Base-by-base conservation (phyloP, 30 jellyfish, hydroid and myxozoan species). In the Hydractinia echinata region DNA sequence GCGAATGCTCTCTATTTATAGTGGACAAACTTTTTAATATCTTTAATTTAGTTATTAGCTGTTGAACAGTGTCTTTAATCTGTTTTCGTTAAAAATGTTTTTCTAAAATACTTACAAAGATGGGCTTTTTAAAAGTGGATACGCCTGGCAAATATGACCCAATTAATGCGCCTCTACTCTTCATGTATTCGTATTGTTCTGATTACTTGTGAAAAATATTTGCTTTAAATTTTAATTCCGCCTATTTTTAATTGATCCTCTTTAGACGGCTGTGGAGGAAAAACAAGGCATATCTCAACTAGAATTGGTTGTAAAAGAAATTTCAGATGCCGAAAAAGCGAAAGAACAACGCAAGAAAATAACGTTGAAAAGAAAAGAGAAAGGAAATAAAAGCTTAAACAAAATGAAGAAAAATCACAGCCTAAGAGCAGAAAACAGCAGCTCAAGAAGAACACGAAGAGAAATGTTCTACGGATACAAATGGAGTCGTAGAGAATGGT, bases 251-350 rank as follows among this genome's bases (percentile, higher is more conserved):
- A 58, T 58, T 16, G 69, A 58, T 64, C 21, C 19, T 68, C 79
- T 49, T n/a, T 20, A 91, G 98, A 83, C 91, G 74, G 96, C 98
- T 5, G 95, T 91, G 19, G 98, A 91, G 76, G 96, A 91, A 13
- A 91, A 91, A 67, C 98, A 86, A 74, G 98, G 98, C 13, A 86
- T 91, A 9, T 76, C 98, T 5, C 88, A 90, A 51, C 82, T 91
- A 6, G 98, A 91, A 76, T 95, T 86, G 61, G 98, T 91, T 9
- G 98, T 91, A 7, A 95, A 91, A 76, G 98, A 91, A 86, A 86
- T 91, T n/a, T 86, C 98, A 10, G 98, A 86, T 62, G 98, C 98
- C 11, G 98, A 91, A 54, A 67, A 95, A 82, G 95, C 88, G 8
- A 91, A 91, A 71, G 98, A 91, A 82, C 79, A 86, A 79, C 85